phyloP scores from a whole-genome alignment of 2,797 vertebrate genomes.

The Cirrhinus mrigala region DNA sequence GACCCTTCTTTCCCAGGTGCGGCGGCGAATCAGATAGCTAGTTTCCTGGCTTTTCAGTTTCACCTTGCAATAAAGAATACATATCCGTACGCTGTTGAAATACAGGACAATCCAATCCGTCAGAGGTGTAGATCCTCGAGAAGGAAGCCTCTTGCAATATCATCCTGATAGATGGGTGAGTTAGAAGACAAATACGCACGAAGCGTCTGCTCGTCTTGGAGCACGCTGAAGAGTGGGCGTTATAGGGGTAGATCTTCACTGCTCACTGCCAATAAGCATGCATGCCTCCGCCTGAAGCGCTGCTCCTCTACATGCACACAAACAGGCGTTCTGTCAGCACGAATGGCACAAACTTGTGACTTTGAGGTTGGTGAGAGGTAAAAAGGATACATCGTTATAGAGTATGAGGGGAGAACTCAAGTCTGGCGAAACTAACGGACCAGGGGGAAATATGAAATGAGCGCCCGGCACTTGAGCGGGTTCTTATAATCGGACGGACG shows the following conservation, averaged over 20 bases:
- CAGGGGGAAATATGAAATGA: neutral
- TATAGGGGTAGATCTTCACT: constrained; percentile 45
- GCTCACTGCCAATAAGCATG: constrained; percentile 37
- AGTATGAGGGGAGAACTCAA: neutral
- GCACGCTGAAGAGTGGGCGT: constrained; percentile 52
- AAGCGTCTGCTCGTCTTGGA: constrained; percentile 46
- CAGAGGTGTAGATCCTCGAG: constrained; percentile 48
- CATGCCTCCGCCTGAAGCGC: constrained; percentile 30
- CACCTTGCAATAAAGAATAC: constrained; percentile 33
- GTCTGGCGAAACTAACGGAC: neutral
- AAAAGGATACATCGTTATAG: constrained; percentile 3
- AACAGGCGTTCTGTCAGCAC: constrained; percentile 11
- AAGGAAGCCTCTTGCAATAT: constrained; percentile 37
- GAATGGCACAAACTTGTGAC: constrained; percentile 4
- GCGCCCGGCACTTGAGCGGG: neutral
- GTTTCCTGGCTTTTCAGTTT: constrained; percentile 42
- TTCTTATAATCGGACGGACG: neutral
- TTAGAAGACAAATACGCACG: constrained; percentile 37
- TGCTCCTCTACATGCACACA: constrained; percentile 18
- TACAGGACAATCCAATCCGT: constrained; percentile 29
- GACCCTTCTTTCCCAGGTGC: constrained; percentile 48
- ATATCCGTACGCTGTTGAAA: constrained; percentile 46
- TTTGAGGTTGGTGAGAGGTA: constrained; percentile 26
- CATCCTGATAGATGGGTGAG: constrained; percentile 35
- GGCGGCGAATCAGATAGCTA: constrained; percentile 38